Base-by-base conservation (phyloP, 2,888 invertebrate species). In the Dryadula phaetusa region DNA sequence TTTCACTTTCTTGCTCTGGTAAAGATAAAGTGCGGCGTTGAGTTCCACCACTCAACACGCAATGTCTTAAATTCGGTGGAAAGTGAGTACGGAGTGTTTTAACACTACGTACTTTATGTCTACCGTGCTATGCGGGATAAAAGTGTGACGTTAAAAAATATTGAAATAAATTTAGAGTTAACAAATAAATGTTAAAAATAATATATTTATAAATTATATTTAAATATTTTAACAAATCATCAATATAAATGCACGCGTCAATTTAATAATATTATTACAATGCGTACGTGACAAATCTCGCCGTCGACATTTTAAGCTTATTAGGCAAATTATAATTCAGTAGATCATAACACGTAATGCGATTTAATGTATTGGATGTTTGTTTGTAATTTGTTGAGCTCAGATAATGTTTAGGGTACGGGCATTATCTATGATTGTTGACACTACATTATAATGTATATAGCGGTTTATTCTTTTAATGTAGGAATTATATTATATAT, bases 261-360 rank as follows among this genome's bases (percentile, higher is more conserved):
- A 16, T 52, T 3, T 25, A 28, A 52, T 32, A 8, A 52, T 52
- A 52, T 52, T 52, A 52, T 32, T 37, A 56, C n/a, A 40, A 14
- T 6, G 28, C 14, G 7, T 46, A 65, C 58, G 65, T 65, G 65
- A 60, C 60, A 60, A 46, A 60, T 65, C 25, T 28, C 18, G 5
- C 10, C 22, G 32, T 34, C 32, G 42, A 58, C 47, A 49, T 64
- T 40, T 49, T 49, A 60, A 60, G 58, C 65, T 65, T 65, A 65
- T 49, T 65, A 60, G 47, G 65, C 65, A 49, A 52, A 60, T 65
- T 65, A 52, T 6, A 25, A 46, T 49, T 32, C 25, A 32, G 18
- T 32, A 60, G 60, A 60, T 60, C 42, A 60, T 46, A 32, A 40
- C 65, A 65, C 65, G 65, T 65, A 65, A 60, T 65, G 56, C 49